Percentiles rank a stretch among this genome's conserved stretches.
These are phyloP conservation scores for Pentalonia nigronervosa DNA, from an alignment of 1,140 invertebrate species.

Conservation along the genomic window DNA sequence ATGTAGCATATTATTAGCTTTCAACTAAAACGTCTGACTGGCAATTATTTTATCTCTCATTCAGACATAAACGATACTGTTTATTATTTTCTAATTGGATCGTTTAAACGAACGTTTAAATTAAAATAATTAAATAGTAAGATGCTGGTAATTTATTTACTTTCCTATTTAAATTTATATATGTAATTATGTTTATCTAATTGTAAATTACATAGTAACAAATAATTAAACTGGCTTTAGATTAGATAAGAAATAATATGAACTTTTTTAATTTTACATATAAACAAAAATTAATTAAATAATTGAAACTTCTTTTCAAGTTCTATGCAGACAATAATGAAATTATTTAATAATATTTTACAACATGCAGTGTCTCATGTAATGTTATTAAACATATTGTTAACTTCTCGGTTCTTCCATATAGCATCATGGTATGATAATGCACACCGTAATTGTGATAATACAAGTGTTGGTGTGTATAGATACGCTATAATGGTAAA, in stretches of 20 bases:
- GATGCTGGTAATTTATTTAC: not conserved
- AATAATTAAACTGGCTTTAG: not conserved
- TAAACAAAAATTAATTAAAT: not conserved
- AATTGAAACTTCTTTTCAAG: not conserved
- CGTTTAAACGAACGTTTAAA: not conserved
- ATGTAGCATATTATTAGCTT: not conserved
- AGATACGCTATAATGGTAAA: not conserved
- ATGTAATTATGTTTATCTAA: not conserved
- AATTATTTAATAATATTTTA: not conserved
- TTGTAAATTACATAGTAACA: not conserved
- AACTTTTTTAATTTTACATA: not conserved
- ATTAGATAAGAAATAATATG: not conserved
- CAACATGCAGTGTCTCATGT: not conserved
- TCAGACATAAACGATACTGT: not conserved
- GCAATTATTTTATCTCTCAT: not conserved
- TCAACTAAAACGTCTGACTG: not conserved
- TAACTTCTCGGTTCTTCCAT: not conserved
- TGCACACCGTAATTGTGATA: constrained; percentile 14
- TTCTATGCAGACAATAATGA: not conserved
- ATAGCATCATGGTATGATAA: not conserved
- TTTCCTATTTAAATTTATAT: not conserved
- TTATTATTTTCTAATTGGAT: not conserved
- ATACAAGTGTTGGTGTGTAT: not conserved
- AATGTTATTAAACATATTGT: constrained; percentile 29
- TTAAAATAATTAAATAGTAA: not conserved